Conservation (phyloP, 1,140 invertebrate species). For the Hypothenemus hampei region DNA sequence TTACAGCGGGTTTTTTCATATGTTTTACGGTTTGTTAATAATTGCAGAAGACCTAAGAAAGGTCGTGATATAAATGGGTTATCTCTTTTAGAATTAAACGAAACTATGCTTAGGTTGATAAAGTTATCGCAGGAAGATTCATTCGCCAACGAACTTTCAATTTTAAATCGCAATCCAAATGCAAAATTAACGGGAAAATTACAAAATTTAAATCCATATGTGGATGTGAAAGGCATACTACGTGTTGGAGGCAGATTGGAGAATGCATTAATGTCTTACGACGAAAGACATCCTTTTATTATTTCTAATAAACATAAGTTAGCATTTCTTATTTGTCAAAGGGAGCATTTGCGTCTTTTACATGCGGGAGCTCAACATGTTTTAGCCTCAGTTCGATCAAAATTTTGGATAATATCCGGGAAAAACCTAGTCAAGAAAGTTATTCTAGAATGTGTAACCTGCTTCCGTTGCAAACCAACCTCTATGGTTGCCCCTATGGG, state of each 20-base stretch:
- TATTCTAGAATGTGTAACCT: constrained; percentile 27
- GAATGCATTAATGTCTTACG: constrained; percentile 26
- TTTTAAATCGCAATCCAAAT: no score
- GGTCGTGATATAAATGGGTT: not conserved
- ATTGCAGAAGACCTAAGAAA: not conserved
- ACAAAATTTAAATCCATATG: not conserved
- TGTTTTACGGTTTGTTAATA: not conserved
- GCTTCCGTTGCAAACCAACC: constrained; percentile 19
- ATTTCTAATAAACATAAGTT: constrained; percentile 12
- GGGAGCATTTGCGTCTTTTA: not conserved
- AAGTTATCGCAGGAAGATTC: not conserved
- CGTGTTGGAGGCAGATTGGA: not conserved
- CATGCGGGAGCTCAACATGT: constrained; percentile 8
- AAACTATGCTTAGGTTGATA: not conserved
- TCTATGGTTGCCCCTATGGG: not conserved
- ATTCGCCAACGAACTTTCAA: no score
- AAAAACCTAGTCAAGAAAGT: constrained; percentile 1
- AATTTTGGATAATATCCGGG: constrained; percentile 5
- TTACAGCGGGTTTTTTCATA: not conserved
- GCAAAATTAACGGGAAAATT: no score
- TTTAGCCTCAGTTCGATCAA: not conserved
- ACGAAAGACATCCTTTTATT: constrained; percentile 45
- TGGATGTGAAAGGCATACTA: not conserved
- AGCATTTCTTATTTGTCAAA: not conserved
- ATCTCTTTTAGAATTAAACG: not conserved